phyloP scores from a whole-genome alignment of 1,140 invertebrate species.

The Gerris buenoi region DNA sequence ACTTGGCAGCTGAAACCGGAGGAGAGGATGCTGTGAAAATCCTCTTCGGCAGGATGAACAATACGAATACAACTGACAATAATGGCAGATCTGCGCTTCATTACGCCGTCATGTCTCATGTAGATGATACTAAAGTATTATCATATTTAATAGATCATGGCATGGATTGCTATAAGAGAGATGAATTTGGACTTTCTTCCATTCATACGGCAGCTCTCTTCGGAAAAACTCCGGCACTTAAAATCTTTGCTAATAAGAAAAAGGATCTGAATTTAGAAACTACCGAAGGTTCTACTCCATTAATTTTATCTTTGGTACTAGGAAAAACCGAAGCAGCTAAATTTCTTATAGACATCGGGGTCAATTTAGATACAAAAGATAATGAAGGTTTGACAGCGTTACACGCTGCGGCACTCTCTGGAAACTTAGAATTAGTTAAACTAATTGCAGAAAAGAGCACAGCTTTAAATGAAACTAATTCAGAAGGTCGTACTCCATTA shows the following conservation, averaged over 20 bases:
- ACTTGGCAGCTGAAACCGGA: not conserved
- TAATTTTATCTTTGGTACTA: not conserved
- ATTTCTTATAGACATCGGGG: not conserved
- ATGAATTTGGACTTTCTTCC: not conserved
- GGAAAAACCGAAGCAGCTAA: not conserved
- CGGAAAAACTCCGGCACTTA: not conserved
- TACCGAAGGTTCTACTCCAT: not conserved
- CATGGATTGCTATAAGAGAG: not conserved
- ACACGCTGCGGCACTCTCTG: not conserved
- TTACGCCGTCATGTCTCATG: not conserved
- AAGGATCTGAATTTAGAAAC: not conserved
- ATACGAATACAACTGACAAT: not conserved
- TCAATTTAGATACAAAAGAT: not conserved
- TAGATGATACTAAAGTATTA: not conserved
- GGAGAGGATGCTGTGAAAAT: not conserved
- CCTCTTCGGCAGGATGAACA: not conserved
- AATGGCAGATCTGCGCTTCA: not conserved
- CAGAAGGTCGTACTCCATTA: not conserved
- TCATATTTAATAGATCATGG: not conserved
- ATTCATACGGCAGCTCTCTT: not conserved
- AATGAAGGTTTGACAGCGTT: not conserved
- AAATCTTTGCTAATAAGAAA: not conserved
- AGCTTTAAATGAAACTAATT: not conserved
- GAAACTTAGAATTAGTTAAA: not conserved
- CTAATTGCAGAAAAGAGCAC: not conserved